phyloP scores from a whole-genome alignment of 2,113 vertebrate genomes.

The Podarcis muralis region DNA sequence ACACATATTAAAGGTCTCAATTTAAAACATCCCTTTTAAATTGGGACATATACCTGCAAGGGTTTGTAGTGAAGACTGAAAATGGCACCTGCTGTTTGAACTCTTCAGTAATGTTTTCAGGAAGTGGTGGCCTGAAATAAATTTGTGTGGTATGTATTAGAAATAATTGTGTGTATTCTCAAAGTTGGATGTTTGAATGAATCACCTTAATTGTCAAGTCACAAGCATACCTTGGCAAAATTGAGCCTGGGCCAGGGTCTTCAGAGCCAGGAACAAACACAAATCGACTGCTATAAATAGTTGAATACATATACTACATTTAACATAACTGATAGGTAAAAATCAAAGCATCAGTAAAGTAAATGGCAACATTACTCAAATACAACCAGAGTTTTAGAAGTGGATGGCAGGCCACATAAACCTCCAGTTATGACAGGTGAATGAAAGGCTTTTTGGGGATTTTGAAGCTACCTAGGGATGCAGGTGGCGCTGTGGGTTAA shows the following conservation, averaged over 20 bases:
- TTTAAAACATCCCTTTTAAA: neutral
- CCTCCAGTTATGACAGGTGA: neutral
- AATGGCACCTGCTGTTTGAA: slow-evolving; percentile 90
- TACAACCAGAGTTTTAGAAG: neutral
- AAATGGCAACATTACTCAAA: neutral
- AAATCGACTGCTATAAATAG: slow-evolving; percentile 87
- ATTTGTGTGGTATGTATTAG: neutral
- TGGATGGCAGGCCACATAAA: neutral
- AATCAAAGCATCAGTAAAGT: neutral
- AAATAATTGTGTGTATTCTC: neutral
- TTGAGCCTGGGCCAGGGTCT: slow-evolving; percentile 90
- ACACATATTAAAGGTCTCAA: neutral
- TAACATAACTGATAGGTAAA: neutral
- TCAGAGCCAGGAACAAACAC: slow-evolving; percentile 95
- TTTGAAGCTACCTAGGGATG: neutral
- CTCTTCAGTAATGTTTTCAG: slow-evolving; percentile 89
- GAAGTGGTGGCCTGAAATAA: slow-evolving; percentile 86
- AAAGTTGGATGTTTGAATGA: neutral
- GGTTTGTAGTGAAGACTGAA: slow-evolving; percentile 97
- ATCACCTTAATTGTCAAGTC: slow-evolving; percentile 1
- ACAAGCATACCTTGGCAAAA: slow-evolving; percentile 88
- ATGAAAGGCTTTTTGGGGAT: neutral
- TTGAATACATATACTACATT: neutral
- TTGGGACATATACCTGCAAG: slow-evolving; percentile 86
- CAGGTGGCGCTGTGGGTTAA: neutral